Base-by-base conservation (phyloP, 2,888 invertebrate genomes). In the Drosophila flavopinicola region DNA sequence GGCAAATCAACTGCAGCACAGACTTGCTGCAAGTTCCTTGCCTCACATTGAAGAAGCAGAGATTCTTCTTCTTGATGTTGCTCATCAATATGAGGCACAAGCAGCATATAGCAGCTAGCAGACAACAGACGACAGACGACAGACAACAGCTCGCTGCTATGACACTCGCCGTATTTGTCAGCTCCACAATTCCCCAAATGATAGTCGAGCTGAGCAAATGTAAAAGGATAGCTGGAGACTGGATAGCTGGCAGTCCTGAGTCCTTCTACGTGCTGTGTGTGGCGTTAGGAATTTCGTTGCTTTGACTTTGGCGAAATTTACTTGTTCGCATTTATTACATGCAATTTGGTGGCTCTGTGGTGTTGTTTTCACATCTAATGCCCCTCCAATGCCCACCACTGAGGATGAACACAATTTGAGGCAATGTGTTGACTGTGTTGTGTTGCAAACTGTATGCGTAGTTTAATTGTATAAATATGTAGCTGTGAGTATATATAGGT, bases 141-240 rank as follows among this genome's bases (percentile, higher is more conserved):
- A 5, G 32, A 15, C 27, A 20, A 29, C 15, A 42, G 49, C n/a
- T 41, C 17, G 35, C 44, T 61, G 66, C 66, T 58, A 41, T 63
- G 64, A 63, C 67, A 71, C 60, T 78, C 60, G 64, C 64, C 71
- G 42, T 66, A 83, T 83, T 83, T 83, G 75, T 75, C 83, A 85
- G 65, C 41, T 59, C 24, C 17, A 58, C 75, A 66, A 68, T 76
- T 78, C 77, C 77, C 72, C 64, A 66, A 78, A 63, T 53, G 70
- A 68, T 61, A 51, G 65, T 56, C 60, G 41, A 67, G 65, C 61
- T 47, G 35, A 15, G 38, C 47, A 33, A 27, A 45, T 15, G 32
- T 3, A 38, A 45, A 30, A 32, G 33, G n/a, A n/a, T 29, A 45
- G 41, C 11, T n/a, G 45, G 20, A 29, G 32, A 23, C n/a, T 13